These are phyloP conservation scores for Torymus auratus DNA, from an alignment of 2,888 invertebrate species.

Conservation along the genomic window DNA sequence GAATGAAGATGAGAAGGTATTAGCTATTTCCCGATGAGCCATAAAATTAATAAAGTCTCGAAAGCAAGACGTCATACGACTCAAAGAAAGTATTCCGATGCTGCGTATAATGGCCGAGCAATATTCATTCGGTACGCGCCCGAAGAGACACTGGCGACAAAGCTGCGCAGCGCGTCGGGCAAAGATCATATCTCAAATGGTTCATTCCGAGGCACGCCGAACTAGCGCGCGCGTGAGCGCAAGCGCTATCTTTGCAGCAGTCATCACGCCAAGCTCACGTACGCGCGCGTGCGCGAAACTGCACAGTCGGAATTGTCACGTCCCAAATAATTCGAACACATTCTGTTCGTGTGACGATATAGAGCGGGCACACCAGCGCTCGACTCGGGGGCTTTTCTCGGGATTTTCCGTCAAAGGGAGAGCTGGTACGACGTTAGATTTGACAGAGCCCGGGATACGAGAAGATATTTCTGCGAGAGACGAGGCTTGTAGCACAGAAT, in stretches of 20 bases:
- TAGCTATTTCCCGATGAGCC: no score
- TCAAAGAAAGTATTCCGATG: neutral
- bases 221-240: neutral
- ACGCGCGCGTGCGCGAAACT: conserved; percentile 10
- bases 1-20: no score
- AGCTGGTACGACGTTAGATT: conserved; percentile 23
- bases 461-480: neutral
- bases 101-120: conserved; percentile 3
- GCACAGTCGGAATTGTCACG: conserved; percentile 44
- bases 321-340: conserved; percentile 43
- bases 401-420: conserved; percentile 37
- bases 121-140: conserved; percentile 17
- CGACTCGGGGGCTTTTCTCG: conserved; percentile 8
- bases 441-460: conserved; percentile 17
- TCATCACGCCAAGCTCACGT: conserved; percentile 21
- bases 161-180: neutral
- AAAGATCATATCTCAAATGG: conserved; percentile 40
- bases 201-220: neutral
- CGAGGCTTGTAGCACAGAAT: neutral
- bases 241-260: conserved; percentile 5
- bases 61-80: neutral
- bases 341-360: neutral
- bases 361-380: neutral
- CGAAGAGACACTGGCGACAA: neutral
- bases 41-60: conserved; percentile 25